phyloP scores from a whole-genome alignment of 2,888 invertebrate genomes.

The Torymus auratus region DNA sequence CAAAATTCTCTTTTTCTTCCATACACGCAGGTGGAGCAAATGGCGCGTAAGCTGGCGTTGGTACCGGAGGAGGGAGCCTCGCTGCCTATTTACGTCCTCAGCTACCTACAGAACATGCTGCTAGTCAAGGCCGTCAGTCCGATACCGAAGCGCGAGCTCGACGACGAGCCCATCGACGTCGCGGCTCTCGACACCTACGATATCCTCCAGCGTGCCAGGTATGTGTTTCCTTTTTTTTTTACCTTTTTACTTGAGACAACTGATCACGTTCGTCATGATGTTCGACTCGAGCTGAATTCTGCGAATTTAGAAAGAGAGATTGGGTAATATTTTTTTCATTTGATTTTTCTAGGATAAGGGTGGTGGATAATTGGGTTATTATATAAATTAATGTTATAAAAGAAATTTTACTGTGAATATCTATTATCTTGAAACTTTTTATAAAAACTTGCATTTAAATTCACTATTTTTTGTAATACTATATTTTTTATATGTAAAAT shows the following conservation, averaged over 20 bases:
- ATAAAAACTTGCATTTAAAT: no score
- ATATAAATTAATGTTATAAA: no score
- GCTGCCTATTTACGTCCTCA: conserved; percentile 88
- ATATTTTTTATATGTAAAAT: no score
- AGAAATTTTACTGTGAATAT: no score
- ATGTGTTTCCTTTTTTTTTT: conserved; percentile 60
- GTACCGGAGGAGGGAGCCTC: conserved; percentile 93
- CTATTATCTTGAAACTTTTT: no score
- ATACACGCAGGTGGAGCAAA: conserved; percentile 81
- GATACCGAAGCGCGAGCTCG: conserved; percentile 85
- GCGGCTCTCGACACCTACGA: conserved; percentile 89
- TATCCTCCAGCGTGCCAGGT: conserved; percentile 93
- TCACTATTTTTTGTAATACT: no score
- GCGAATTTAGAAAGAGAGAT: no score
- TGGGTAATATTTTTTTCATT: no score
- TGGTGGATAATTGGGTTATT: no score
- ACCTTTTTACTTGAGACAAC: not conserved
- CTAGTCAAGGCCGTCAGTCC: conserved; percentile 83
- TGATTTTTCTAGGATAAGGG: no score
- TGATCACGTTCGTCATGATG: not conserved
- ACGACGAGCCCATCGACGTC: conserved; percentile 85
- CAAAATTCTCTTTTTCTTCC: no score
- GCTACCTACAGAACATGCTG: conserved; percentile 93
- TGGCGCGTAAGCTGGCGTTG: conserved; percentile 90
- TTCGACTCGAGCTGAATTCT: no score